Percentiles rank a stretch among this genome's conserved stretches.
phyloP scores from a whole-genome alignment of 2,797 vertebrate genomes.

The Echeneis naucrates region DNA sequence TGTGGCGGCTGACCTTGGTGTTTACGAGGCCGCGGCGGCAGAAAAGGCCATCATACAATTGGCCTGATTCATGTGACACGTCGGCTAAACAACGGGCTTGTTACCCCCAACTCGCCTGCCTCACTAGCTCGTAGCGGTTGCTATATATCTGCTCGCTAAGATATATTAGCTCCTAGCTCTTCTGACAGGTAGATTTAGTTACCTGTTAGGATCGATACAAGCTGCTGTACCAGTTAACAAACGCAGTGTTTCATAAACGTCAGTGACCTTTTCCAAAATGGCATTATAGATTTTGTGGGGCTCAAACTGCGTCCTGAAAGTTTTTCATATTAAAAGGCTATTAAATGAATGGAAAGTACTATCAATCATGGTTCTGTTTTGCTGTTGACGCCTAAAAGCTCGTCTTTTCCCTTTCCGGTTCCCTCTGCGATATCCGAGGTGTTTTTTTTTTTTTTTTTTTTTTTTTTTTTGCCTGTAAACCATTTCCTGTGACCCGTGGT shows the following conservation, averaged over 20 bases:
- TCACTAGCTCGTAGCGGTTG: conserved; percentile 24
- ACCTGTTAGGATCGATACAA: conserved; percentile 75
- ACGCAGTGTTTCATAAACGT: conserved; percentile 29
- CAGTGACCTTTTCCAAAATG: conserved; percentile 69
- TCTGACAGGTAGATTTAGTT: conserved; percentile 80
- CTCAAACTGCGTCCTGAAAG: conserved; percentile 32
- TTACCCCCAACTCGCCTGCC: conserved; percentile 51
- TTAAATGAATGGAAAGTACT: conserved; percentile 33
- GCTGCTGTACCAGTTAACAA: conserved; percentile 51
- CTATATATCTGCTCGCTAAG: conserved; percentile 60
- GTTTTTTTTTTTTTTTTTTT: conserved; percentile 22
- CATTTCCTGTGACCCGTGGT: conserved; percentile 41
- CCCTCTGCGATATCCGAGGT: neutral
- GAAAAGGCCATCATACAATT: conserved; percentile 69
- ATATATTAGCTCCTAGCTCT: conserved; percentile 58
- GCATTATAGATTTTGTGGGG: conserved; percentile 64
- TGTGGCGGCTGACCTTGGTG: conserved; percentile 73
- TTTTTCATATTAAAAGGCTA: conserved; percentile 54
- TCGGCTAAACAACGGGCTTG: conserved; percentile 74
- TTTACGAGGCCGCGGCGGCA: conserved; percentile 72
- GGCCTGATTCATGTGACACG: conserved; percentile 79
- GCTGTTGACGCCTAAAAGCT: conserved; percentile 27
- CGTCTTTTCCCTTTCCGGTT: conserved; percentile 14
- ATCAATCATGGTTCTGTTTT: conserved; percentile 39
- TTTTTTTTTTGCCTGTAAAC: conserved; percentile 11